A percentile compares a stretch with the other conserved stretches of the same genome.
Evolutionary conservation across 2,797 vertebrate genomes (phyloP).

Genomic region (Tangara arthus): DNA sequence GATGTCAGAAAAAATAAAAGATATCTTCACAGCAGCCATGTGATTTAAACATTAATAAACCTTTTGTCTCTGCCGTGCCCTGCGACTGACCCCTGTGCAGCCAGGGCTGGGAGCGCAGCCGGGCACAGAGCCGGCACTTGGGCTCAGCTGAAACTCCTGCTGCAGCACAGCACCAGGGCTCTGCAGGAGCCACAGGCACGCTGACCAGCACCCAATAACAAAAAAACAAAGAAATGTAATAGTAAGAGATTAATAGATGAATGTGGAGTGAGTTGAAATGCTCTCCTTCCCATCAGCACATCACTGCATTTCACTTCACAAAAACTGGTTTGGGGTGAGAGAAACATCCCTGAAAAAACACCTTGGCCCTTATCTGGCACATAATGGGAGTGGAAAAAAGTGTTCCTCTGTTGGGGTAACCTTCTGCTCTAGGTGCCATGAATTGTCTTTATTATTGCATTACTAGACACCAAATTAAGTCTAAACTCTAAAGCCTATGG

Average conservation of each 20-base stretch:
- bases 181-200: accelerated
- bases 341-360: neutral
- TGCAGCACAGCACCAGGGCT: neutral
- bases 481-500: neutral
- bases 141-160: neutral
- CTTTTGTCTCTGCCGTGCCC: neutral
- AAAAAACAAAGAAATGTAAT: neutral
- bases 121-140: accelerated
- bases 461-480: neutral
- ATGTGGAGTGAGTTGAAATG: neutral
- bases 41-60: constrained; percentile 47
- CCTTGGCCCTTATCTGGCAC: neutral
- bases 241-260: neutral
- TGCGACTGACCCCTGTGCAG: accelerated
- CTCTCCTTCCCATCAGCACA: neutral
- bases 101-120: accelerated
- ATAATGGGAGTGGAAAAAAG: neutral
- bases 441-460: neutral
- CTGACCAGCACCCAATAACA: neutral
- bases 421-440: neutral
- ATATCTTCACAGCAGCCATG: neutral
- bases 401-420: neutral
- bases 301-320: neutral
- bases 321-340: neutral
- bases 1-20: constrained; percentile 22